Base-by-base conservation (phyloP, 37 sponge, comb jelly and placozoan species). In the Axinella damicornis region DNA sequence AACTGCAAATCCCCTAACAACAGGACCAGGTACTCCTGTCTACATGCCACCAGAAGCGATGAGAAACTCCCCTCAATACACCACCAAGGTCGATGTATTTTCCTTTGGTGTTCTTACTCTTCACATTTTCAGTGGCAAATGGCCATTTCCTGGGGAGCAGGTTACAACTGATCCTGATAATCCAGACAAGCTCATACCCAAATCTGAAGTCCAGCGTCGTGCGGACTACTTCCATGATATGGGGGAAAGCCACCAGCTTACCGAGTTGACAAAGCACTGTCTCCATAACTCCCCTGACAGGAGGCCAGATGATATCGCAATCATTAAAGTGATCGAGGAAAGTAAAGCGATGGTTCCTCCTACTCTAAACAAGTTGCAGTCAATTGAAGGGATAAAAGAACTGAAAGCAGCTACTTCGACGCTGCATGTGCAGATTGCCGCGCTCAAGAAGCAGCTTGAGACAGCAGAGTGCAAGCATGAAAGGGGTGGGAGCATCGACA, bases 11-110 rank as follows among this genome's bases (percentile, higher is more conserved):
- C 57, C 54, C 28, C 20, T 72, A 35, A 73, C 84, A 32, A 36
- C 67, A 22, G 24, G 61, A 11, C 84, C 84, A 58, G 84, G 84
- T 37, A 37, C n/a, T 15, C 33, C 35, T 37, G 16, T 24, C 28
- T 83, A 83, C 84, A 73, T 83, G 84, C 84, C 84, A 31, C 84
- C 84, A 39, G 84, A 83, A 61, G 41, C 54, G 24, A 28, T 74
- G 35, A 25, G 28, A 40, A 53, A n/a, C 2, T 17, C 75, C 5
- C 82, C 72, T 4, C 21, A 27, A 6, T 83, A 72, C n/a, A 37
- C 14, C 30, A 46, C 21, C 17, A 60, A 21, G 20, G 22, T 73
- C 32, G 84, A 83, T 22, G 63, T 53, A 41, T 83, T 83, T 24
- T 83, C 84, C 28, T 74, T 59, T 59, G 84, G 84, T 37, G 64